phyloP scores from a whole-genome alignment of 2,113 vertebrate genomes.

The Silurus asotus region DNA sequence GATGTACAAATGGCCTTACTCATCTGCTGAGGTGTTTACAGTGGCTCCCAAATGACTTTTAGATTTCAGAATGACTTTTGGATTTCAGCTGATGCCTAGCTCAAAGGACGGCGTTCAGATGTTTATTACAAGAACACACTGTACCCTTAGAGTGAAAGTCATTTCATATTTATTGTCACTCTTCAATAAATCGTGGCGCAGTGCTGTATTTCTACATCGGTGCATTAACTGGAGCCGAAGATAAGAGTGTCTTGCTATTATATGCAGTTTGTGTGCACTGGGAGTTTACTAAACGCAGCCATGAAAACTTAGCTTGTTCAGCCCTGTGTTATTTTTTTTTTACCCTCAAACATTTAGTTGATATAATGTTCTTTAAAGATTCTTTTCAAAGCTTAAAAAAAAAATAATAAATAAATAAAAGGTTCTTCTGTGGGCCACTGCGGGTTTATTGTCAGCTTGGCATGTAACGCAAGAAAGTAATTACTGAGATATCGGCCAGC shows the following conservation, averaged over 20 bases:
- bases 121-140: background rate
- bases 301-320: background rate
- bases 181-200: background rate
- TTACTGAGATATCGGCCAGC: background rate
- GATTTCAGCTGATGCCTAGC: background rate
- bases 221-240: background rate
- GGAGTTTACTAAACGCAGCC: background rate
- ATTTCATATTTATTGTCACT: conserved; percentile 3
- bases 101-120: background rate
- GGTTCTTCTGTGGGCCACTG: background rate
- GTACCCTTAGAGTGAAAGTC: background rate
- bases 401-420: background rate
- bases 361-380: background rate
- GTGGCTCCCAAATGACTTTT: background rate
- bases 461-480: background rate
- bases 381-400: background rate
- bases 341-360: background rate
- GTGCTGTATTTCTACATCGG: background rate
- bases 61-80: background rate
- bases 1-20: conserved; percentile 8
- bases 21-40: background rate
- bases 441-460: background rate
- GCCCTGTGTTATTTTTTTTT: background rate
- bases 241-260: background rate
- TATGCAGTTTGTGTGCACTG: background rate